Percentiles rank a stretch among this genome's conserved stretches.
phyloP scores from a whole-genome alignment of 2,797 vertebrate genomes.

The Enoplosus armatus region DNA sequence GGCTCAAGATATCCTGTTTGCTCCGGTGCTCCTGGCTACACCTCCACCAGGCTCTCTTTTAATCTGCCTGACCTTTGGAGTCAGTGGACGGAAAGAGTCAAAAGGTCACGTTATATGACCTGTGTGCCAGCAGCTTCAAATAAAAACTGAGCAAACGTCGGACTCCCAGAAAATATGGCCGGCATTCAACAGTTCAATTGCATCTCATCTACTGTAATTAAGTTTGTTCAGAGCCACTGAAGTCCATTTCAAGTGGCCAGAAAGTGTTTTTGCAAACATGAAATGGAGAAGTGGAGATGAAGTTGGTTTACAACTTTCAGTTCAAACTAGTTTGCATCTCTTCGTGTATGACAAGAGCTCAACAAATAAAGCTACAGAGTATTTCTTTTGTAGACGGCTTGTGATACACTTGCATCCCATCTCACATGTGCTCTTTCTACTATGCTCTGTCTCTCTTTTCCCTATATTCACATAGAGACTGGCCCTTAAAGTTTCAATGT shows the following conservation, averaged over 20 bases:
- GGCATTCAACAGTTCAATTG: constrained; percentile 8
- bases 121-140: constrained; percentile 55
- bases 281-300: neutral
- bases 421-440: neutral
- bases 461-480: neutral
- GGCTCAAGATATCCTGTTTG: constrained; percentile 40
- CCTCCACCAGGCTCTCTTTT: constrained; percentile 35
- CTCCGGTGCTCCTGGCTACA: constrained; percentile 9
- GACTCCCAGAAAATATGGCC: constrained; percentile 13
- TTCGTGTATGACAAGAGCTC: neutral
- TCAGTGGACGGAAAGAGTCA: constrained; percentile 48
- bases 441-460: neutral
- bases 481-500: neutral
- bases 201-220: constrained; percentile 14
- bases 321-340: neutral
- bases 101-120: constrained; percentile 55
- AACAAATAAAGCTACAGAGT: neutral
- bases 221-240: neutral
- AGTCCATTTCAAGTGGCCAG: neutral
- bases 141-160: constrained; percentile 21
- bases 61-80: constrained; percentile 66
- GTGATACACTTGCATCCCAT: neutral
- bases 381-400: neutral
- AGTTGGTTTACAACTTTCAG: neutral
- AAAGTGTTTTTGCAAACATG: neutral